Base-by-base conservation (phyloP, 2,888 invertebrate species). In the Pseudococcus longispinus region DNA sequence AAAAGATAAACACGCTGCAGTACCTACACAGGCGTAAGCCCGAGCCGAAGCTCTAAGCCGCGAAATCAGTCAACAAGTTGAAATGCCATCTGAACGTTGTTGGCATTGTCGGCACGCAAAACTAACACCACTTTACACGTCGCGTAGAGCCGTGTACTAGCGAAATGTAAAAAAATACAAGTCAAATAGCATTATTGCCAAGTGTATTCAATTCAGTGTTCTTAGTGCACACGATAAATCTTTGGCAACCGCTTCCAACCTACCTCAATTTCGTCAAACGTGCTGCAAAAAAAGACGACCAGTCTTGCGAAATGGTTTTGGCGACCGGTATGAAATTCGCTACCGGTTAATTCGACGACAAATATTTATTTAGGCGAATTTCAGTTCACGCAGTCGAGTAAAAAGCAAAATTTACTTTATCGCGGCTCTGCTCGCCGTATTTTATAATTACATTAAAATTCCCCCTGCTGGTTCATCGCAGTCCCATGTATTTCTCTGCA, bases 31-130 rank as follows among this genome's bases (percentile, higher is more conserved):
- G 5, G 15, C n/a, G 23, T 20, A 6, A 51, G 60, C 29, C 15
- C 29, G 29, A 70, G 70, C 26, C 29, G 18, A 70, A 70, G 29
- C 15, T 29, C 26, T 70, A 70, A 70, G 70, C 70, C 70, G 70
- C 70, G 70, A 70, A 70, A 70, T 70, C 70, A 70, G 70, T 70
- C 70, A 70, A 70, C 70, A 70, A 70, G 70, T 70, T 70, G 70
- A 70, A 70, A 70, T 29, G 11, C 70, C 20, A 60, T 60, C 70
- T 18, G 32, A 70, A 29, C 23, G 23, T 60, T 70, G 70, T 70
- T 70, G 70, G 70, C 70, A 70, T 70, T 15, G 70, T 29, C 70
- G 70, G 70, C 70, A 70, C 70, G 70, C 70, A 70, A 70, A 70
- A 70, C 70, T 29, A 70, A 70, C 70, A 70, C 70, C 70, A 70